Evolutionary conservation across 1,140 invertebrate species (phyloP), one percentile per base, ranked within the genome.

Genomic region (Globodera ellingtonae): DNA sequence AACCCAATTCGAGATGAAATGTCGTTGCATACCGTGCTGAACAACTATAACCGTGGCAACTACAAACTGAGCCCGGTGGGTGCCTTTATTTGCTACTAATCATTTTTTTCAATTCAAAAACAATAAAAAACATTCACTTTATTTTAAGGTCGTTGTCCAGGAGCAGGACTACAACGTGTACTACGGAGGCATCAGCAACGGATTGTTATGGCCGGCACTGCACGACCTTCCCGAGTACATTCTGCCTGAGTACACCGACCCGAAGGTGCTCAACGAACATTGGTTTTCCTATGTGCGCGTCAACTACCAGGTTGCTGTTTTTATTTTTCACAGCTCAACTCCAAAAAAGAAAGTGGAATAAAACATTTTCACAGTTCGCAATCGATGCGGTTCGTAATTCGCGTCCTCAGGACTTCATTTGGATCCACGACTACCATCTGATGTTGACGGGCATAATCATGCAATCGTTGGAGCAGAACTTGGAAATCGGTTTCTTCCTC

Each of bases 181-280:
- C 66, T 89, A 89, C 59, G 87, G 87, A 21, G 87, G 87, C 18
- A 89, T 89, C 52, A 85, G 83, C 76, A 89, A 89, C 74, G 87
- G 87, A 47, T 79, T 89, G 9, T 79, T 89, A 5, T 89, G 87
- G 87, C 87, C 87, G 7, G 87, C 87, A 3, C 79, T 89, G 44
- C 87, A 89, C 82, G 89, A 89, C 74, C 82, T 89, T 10, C 83
- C 86, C n/a, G 87, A 89, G 72, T 89, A 89, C 83, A 89, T 89
- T 79, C 80, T 87, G n/a, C 72, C 83, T 15, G 87, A 88, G 47
- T 89, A 89, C 76, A 80, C 86, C 52, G 87, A 89, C 70, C 66
- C 83, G 6, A 83, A 69, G 65, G 72, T 75, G 15, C 67, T 69
- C 72, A 52, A 71, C 21, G 88, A 89, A 71, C 87, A 89, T 73